Evolutionary conservation across 2,797 vertebrate genomes (phyloP), one percentile per base, ranked within the genome.

Genomic region (Gambusia yucatana): DNA sequence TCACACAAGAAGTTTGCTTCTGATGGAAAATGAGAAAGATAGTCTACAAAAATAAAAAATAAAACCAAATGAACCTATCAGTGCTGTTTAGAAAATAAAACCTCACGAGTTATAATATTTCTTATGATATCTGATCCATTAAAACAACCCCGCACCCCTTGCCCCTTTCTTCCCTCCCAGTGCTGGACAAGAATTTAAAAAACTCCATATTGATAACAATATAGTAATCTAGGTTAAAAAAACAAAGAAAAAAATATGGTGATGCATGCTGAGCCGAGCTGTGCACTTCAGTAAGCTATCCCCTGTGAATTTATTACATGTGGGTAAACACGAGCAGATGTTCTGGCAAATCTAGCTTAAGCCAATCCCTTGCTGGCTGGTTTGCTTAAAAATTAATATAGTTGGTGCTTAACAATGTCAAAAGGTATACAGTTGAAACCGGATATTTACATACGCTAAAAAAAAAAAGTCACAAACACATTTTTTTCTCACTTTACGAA

Each of bases 241-340:
- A 16, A 36, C 6, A 39, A 41, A 67, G 50, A 52, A 7, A 39
- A 17, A 41, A 41, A 67, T 67, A 67, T 41, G 63, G 20, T 41
- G 63, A 41, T 41, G 63, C 36, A 39, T 41, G 9, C 9, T 67
- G 36, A 67, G 20, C 77, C 69, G 67, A 76, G 59, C 78, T 83
- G 80, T 74, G 76, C 80, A 83, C 84, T 86, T 87, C 48, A 87
- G 76, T 81, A 25, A 67, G 63, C 63, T 41, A 70, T 84, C 78
- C 77, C 50, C 80, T 76, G 77, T 82, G 86, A 87, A 83, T 86
- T 88, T 47, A 81, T 79, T 84, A 84, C 86, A 88, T 90, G 82
- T 91, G 82, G 86, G 77, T 86, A 92, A 92, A 93, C 89, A 92
- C 70, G 78, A 87, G 79, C 91, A 93, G 91, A 93, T 93, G 91